phyloP scores from a whole-genome alignment of 2,113 vertebrate species.

The Solea senegalensis region DNA sequence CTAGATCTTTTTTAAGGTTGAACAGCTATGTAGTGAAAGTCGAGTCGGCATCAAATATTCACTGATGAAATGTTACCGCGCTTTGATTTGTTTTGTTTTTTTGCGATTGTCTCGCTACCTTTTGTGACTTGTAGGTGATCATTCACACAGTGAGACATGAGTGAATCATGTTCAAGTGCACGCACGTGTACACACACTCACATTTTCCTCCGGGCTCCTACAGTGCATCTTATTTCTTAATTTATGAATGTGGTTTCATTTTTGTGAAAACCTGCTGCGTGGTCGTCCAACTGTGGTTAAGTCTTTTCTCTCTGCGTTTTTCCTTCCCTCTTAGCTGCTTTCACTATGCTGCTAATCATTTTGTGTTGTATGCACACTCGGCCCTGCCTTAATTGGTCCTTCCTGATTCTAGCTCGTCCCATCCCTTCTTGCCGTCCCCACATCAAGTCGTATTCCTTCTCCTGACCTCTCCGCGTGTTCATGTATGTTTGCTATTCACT shows the following conservation, averaged over 20 bases:
- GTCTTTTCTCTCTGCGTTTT: constrained; percentile 14
- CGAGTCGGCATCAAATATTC: too few species aligned
- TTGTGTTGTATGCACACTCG: not conserved
- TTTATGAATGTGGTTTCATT: constrained; percentile 26
- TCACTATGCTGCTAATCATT: constrained; percentile 13
- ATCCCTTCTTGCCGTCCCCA: not conserved
- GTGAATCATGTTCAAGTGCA: not conserved
- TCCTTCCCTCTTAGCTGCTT: not conserved
- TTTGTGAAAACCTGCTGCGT: constrained; percentile 35
- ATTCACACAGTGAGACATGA: not conserved
- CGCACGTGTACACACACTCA: not conserved
- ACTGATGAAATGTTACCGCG: too few species aligned
- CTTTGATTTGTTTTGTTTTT: too few species aligned
- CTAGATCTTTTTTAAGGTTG: too few species aligned
- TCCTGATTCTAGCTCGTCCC: not conserved
- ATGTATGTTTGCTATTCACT: not conserved
- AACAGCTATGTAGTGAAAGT: too few species aligned
- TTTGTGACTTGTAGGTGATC: not conserved
- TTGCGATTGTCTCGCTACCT: too few species aligned
- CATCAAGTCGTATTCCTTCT: not conserved
- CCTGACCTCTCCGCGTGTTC: not conserved
- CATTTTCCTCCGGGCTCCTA: constrained; percentile 29
- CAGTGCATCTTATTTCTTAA: constrained; percentile 11
- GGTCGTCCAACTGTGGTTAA: constrained; percentile 40
- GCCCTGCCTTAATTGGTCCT: constrained; percentile 33